These are phyloP conservation scores for Drosophila pectinifera DNA, from an alignment of 1,140 invertebrate genomes.

Conservation along the genomic window DNA sequence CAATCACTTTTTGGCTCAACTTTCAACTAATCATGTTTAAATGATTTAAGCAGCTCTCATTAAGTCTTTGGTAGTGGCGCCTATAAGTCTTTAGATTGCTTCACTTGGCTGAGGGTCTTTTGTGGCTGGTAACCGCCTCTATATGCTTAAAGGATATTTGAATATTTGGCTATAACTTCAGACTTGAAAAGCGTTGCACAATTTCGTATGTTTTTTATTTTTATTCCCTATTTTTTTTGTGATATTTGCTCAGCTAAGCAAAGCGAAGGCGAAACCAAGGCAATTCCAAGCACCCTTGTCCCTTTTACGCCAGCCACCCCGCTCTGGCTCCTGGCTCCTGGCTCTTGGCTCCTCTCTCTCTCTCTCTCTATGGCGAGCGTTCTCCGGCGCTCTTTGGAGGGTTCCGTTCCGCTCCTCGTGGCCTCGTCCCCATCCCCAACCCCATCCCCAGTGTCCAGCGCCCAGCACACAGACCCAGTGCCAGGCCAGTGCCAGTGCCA, in stretches of 20 bases:
- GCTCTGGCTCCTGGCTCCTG: not conserved
- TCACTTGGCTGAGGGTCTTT: no score
- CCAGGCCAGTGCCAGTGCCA: not conserved
- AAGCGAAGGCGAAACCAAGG: constrained; percentile 51
- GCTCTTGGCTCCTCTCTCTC: not conserved
- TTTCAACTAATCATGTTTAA: not conserved
- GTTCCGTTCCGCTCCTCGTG: constrained; percentile 23
- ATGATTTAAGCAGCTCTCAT: constrained; percentile 4
- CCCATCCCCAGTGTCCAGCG: constrained; percentile 14
- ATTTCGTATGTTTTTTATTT: constrained; percentile 28
- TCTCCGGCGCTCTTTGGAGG: constrained; percentile 4
- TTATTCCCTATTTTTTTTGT: constrained; percentile 8
- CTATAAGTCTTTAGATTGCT: no score
- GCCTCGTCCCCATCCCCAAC: constrained; percentile 41
- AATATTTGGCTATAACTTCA: constrained; percentile 32
- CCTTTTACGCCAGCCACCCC: constrained; percentile 28
- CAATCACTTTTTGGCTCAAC: not conserved
- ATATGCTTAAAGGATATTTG: not conserved
- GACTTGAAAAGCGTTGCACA: constrained; percentile 52
- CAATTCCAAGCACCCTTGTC: constrained; percentile 49
- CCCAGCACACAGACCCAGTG: not conserved
- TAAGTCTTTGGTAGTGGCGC: constrained; percentile 33
- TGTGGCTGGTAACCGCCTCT: not conserved
- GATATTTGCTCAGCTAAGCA: constrained; percentile 1
- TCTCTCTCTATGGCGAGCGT: not conserved